These are phyloP conservation scores for Euclidia mi DNA, from an alignment of 2,888 invertebrate species.

Conservation along the genomic window DNA sequence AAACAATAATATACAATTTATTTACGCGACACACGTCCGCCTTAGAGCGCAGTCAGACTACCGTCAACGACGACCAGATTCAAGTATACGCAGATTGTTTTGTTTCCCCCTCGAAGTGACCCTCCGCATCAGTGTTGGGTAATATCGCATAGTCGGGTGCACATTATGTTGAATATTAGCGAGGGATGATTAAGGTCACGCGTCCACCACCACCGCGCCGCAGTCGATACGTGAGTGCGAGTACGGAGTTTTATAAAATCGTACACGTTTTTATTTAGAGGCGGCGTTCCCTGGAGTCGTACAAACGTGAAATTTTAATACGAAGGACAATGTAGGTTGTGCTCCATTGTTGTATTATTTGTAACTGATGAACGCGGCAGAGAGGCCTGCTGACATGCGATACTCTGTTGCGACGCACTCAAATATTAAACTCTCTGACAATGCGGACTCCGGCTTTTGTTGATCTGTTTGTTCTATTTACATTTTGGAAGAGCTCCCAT, in stretches of 20 bases:
- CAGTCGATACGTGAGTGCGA: background rate
- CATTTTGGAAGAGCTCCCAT: constrained; percentile 6
- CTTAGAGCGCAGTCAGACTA: too few species aligned
- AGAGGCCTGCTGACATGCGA: background rate
- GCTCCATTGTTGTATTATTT: constrained; percentile 25
- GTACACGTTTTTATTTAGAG: constrained; percentile 12
- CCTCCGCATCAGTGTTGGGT: constrained; percentile 6
- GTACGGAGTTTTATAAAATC: background rate
- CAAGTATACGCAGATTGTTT: constrained; percentile 8
- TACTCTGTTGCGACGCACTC: constrained; percentile 29
- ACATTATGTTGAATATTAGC: constrained; percentile 16
- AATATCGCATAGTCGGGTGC: constrained; percentile 24
- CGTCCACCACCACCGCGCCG: constrained; percentile 12
- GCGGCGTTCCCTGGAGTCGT: background rate
- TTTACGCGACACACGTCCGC: too few species aligned
- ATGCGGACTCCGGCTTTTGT: constrained; percentile 1
- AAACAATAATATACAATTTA: too few species aligned
- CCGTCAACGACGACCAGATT: too few species aligned
- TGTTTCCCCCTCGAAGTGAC: constrained; percentile 4
- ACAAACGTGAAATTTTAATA: constrained; percentile 53
- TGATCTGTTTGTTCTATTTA: constrained; percentile 9
- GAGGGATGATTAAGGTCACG: constrained; percentile 35
- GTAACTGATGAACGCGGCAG: constrained; percentile 26
- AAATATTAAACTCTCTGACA: constrained; percentile 37
- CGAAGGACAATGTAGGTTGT: constrained; percentile 45